A percentile compares a stretch with the other conserved stretches of the same genome.
These are phyloP conservation scores for Melopsittacus undulatus DNA, from an alignment of 2,797 vertebrate species.

Conservation along the genomic window DNA sequence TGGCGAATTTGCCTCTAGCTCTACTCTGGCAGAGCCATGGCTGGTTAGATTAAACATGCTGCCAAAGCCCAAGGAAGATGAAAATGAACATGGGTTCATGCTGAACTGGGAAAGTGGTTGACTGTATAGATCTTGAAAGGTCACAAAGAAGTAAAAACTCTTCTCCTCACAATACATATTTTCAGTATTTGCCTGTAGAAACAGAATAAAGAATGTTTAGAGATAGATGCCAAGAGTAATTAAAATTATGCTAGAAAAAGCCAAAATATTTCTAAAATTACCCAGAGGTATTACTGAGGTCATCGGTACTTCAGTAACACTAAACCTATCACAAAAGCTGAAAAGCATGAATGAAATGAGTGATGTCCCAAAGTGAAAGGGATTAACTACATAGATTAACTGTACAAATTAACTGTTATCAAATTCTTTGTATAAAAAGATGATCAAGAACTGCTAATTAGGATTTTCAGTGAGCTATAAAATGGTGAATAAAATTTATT, in stretches of 20 bases:
- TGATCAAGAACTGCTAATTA: background rate
- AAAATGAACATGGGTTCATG: background rate
- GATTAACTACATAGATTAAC: background rate
- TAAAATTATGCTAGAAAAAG: background rate
- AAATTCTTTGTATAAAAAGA: background rate
- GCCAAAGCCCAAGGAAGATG: background rate
- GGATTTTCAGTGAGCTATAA: background rate
- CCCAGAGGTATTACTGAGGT: background rate
- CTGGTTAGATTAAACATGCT: background rate
- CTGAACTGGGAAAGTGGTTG: background rate
- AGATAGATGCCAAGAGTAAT: background rate
- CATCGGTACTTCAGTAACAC: background rate
- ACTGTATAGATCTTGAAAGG: background rate
- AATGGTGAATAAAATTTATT: background rate
- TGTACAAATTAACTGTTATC: background rate
- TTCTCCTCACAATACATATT: background rate
- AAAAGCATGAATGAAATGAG: background rate
- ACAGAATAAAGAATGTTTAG: background rate
- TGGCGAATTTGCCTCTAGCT: background rate
- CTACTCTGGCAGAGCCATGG: background rate
- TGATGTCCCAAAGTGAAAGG: background rate
- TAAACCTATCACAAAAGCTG: background rate
- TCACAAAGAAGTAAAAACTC: background rate
- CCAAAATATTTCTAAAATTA: background rate
- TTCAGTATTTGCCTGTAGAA: background rate